phyloP scores from a whole-genome alignment of 2,797 vertebrate species.

The Lutjanus campechanus region DNA sequence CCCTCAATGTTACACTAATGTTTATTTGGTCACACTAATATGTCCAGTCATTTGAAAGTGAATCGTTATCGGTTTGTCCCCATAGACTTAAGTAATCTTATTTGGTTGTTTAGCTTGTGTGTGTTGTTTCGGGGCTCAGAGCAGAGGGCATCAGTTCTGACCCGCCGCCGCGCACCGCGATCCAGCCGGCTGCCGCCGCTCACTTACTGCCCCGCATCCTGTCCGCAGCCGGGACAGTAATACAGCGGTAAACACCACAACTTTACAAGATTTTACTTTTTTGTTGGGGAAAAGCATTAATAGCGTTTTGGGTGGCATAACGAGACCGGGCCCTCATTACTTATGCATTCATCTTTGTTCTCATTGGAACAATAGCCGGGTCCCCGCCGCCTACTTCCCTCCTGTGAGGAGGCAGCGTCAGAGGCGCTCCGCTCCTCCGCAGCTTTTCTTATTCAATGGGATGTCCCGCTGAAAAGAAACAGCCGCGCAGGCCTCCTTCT shows the following conservation, averaged over 20 bases:
- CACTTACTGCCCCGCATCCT: not conserved
- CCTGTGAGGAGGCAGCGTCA: slow-evolving; percentile 43
- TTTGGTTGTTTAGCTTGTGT: slow-evolving; percentile 1
- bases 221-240: rapidly evolving
- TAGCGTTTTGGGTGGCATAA: not conserved
- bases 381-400: slow-evolving; percentile 64
- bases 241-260: not conserved
- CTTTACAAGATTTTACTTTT: slow-evolving; percentile 16
- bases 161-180: slow-evolving; percentile 10
- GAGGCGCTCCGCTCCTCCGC: slow-evolving; percentile 50
- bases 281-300: not conserved
- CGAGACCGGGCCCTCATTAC: slow-evolving; percentile 69
- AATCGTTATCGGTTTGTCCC: not conserved
- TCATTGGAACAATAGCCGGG: slow-evolving; percentile 83
- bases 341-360: slow-evolving; percentile 86
- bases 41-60: rapidly evolving
- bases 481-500: slow-evolving; percentile 8
- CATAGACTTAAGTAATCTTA: rapidly evolving
- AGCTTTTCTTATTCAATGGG: slow-evolving; percentile 69
- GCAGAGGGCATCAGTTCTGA: slow-evolving; percentile 41
- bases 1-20: not conserved
- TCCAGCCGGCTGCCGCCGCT: slow-evolving; percentile 8
- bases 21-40: not conserved
- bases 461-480: slow-evolving; percentile 67
- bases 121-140: slow-evolving; percentile 36